These are phyloP conservation scores for Paedocypris sp. DNA, from an alignment of 2,113 vertebrate species.

Conservation along the genomic window DNA sequence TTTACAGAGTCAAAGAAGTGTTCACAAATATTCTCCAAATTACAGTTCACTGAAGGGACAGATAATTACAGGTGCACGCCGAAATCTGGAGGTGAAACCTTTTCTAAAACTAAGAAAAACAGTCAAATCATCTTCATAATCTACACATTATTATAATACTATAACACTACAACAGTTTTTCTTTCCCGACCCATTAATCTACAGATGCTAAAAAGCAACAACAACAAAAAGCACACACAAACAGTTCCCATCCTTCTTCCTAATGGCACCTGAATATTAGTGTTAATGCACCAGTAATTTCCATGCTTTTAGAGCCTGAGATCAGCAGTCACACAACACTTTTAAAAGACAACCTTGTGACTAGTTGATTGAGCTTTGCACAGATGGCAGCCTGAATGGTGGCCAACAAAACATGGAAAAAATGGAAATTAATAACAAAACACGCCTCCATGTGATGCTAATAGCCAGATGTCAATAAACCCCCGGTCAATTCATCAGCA, in stretches of 20 bases:
- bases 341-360: conserved; percentile 26
- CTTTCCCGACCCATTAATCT: no score
- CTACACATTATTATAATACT: no score
- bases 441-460: conserved; percentile 5
- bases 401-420: conserved; percentile 7
- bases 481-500: not conserved
- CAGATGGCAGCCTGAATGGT: not conserved
- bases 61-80: no score
- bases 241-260: not conserved
- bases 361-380: conserved; percentile 12
- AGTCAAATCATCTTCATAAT: no score
- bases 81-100: no score
- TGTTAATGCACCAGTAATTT: conserved; percentile 2
- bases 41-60: no score
- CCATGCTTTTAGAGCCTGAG: conserved; percentile 12
- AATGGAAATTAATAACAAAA: not conserved
- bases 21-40: no score
- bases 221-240: no score
- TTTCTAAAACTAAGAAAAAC: no score
- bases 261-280: not conserved
- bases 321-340: conserved; percentile 1
- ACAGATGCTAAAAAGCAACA: no score
- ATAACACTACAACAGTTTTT: no score
- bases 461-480: conserved; percentile 12
- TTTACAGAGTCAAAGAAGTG: no score